Conservation (phyloP, 1,140 invertebrate species). For the Anastrepha obliqua region DNA sequence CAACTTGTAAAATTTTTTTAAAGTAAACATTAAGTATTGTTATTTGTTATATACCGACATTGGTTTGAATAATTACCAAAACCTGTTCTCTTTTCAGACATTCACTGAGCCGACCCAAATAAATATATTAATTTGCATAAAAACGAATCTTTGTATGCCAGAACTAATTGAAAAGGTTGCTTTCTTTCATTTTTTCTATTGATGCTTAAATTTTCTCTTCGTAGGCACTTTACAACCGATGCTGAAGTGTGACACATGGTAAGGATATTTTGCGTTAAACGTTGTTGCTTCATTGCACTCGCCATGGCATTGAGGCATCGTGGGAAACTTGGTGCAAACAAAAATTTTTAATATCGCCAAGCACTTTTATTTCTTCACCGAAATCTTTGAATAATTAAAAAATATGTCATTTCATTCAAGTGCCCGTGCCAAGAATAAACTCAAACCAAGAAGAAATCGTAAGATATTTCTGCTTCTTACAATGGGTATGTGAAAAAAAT, state of each 20-base stretch:
- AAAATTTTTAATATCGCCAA: neutral
- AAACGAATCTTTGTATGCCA: constrained; percentile 45
- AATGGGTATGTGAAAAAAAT: neutral
- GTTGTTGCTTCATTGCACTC: neutral
- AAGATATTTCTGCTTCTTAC: constrained; percentile 19
- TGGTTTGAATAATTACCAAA: neutral
- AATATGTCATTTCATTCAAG: constrained; percentile 40
- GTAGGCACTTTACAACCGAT: neutral
- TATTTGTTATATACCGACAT: no score
- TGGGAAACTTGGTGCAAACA: constrained; percentile 23
- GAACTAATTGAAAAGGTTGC: constrained; percentile 53
- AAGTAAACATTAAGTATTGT: neutral
- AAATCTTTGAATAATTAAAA: constrained; percentile 45
- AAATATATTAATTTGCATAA: constrained; percentile 50
- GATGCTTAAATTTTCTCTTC: constrained; percentile 32
- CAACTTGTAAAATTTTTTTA: neutral
- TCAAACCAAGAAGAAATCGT: constrained; percentile 33
- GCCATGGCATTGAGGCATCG: neutral
- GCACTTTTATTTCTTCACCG: neutral
- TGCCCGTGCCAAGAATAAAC: constrained; percentile 38
- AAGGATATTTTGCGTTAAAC: constrained; percentile 13
- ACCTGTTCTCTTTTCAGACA: neutral
- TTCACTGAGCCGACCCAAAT: constrained; percentile 21
- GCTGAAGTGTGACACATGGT: constrained; percentile 51
- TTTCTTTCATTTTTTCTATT: neutral